Evolutionary conservation across 2,797 vertebrate species (phyloP), one percentile per base, ranked within the genome.

Genomic region (Gallinago solitaria): DNA sequence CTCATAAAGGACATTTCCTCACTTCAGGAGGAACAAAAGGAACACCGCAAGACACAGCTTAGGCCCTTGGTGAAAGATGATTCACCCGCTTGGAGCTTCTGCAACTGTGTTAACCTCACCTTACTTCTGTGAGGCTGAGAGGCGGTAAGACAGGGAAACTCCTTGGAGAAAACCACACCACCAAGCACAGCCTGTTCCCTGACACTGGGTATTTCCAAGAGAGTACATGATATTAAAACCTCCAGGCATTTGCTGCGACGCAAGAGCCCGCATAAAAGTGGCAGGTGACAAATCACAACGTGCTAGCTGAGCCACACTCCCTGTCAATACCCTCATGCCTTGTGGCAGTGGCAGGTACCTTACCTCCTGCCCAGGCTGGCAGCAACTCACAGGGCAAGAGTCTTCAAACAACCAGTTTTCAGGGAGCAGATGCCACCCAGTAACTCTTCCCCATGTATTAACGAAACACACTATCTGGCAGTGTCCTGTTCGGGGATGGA

Each of bases 41-140:
- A 80, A 47, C 1, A 0, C 12, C 47, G 12, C 33, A 68, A 63
- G 27, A 56, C 77, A 82, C 24, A 80, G 56, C 51, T 48, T 18
- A 37, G 15, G 39, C 21, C 25, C 23, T 17, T 8, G 39, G 30
- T 60, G 59, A 76, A 88, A 88, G 47, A 81, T 28, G 21, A 70
- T 74, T 88, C 51, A 79, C 14, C 12, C 27, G 19, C 32, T 4
- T n/a, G 41, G 39, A 86, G 45, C 45, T 87, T 56, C 33, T 61
- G 37, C 25, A 83, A 60, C 47, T 3, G 2, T 0, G 2, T 51
- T 78, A 78, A 75, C 65, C 27, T 83, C 0, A 0, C 45, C 45
- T 87, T 37, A n/a, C 13, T 79, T 51, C 68, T 45, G 41, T 2
- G 50, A 35, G 33, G 41, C 61, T 54, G 37, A 74, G 77, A 82